Percentiles rank a stretch among this genome's conserved stretches.
Evolutionary conservation across 1,140 invertebrate genomes (phyloP).

Genomic region (Anadara kagoshimensis): DNA sequence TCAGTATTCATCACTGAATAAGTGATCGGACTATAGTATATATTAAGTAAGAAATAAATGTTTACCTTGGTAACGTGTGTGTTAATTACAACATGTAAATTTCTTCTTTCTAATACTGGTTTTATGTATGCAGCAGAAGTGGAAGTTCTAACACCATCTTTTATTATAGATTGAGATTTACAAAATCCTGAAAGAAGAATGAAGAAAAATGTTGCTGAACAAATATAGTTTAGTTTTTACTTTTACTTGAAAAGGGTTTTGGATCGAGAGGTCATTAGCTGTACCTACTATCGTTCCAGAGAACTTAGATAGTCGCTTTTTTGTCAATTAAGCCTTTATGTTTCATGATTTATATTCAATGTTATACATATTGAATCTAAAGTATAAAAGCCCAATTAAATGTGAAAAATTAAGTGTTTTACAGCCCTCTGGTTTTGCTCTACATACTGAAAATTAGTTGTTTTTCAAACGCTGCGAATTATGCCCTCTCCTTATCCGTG

Average conservation of each 20-base stretch:
- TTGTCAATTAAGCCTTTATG: no score
- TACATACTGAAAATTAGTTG: no score
- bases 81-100: background rate
- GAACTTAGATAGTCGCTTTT: no score
- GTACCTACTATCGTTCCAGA: background rate
- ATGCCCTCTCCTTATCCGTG: no score
- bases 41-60: background rate
- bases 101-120: background rate
- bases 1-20: no score
- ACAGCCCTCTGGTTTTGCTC: no score
- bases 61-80: background rate
- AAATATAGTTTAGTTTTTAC: background rate
- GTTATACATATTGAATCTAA: no score
- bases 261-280: background rate
- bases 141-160: background rate
- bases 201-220: background rate
- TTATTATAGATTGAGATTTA: background rate
- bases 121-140: background rate
- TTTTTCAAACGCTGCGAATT: no score
- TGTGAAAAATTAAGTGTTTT: no score
- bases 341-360: no score
- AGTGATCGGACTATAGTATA: no score
- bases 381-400: no score
- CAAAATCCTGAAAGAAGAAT: slow-evolving; percentile 1
- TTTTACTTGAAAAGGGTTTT: background rate